These are phyloP conservation scores for Gerris lacustris DNA, from an alignment of 2,888 invertebrate species.

Conservation along the genomic window DNA sequence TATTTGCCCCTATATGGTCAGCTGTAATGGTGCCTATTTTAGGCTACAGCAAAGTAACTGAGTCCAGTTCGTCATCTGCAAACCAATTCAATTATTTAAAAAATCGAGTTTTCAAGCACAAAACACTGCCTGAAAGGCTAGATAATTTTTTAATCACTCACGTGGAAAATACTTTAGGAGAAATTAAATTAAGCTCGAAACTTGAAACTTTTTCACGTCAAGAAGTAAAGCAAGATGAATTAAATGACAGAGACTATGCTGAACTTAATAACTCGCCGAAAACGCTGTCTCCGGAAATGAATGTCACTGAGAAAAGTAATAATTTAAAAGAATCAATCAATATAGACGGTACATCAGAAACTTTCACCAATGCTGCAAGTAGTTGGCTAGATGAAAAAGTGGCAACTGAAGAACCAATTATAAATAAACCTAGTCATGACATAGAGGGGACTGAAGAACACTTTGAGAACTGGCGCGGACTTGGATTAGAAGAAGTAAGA, in stretches of 20 bases:
- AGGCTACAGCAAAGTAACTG: neutral
- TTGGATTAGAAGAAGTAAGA: neutral
- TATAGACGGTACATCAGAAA: too few relatives aligned
- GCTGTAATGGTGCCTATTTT: neutral
- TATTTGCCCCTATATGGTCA: neutral
- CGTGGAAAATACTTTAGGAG: neutral
- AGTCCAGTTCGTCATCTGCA: neutral
- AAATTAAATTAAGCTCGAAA: neutral
- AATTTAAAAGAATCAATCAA: too few relatives aligned
- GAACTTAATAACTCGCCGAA: too few relatives aligned
- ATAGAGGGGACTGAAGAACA: neutral
- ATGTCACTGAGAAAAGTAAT: too few relatives aligned
- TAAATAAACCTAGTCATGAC: too few relatives aligned
- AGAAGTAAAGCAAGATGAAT: too few relatives aligned
- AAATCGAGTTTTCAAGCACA: neutral
- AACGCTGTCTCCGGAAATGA: too few relatives aligned
- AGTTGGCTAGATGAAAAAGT: too few relatives aligned
- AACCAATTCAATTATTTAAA: neutral
- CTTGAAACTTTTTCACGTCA: too few relatives aligned
- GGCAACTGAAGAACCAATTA: too few relatives aligned
- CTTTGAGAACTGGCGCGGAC: neutral
- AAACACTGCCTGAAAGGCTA: neutral
- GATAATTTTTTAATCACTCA: neutral
- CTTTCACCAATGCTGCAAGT: too few relatives aligned
- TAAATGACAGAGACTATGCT: too few relatives aligned